Conservation (phyloP, 53 echinoderm and acorn worm species). For the Apostichopus leukothele region DNA sequence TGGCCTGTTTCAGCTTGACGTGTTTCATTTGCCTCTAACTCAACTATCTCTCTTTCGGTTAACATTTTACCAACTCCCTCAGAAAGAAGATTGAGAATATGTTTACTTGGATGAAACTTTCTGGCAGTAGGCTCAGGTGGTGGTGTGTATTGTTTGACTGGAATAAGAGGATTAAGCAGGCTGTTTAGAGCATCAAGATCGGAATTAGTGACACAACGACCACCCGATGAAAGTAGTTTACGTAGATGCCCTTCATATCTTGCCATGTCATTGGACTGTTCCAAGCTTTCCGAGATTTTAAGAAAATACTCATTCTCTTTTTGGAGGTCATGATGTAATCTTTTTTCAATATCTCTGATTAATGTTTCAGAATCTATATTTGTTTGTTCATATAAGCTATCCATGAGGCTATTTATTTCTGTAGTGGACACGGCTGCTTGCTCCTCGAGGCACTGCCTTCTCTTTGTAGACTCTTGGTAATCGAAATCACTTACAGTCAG, state of each 20-base stretch:
- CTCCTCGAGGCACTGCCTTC: background rate
- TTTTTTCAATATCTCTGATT: background rate
- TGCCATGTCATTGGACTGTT: background rate
- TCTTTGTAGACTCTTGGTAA: background rate
- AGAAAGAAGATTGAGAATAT: background rate
- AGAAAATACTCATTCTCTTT: background rate
- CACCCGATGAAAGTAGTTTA: background rate
- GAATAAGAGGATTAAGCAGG: background rate
- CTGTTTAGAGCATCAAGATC: background rate
- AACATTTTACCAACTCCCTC: constrained; percentile 11
- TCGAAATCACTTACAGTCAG: background rate
- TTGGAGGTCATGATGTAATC: background rate
- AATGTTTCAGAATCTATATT: background rate
- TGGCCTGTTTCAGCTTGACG: too few relatives aligned
- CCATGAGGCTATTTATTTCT: background rate
- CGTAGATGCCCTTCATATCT: background rate
- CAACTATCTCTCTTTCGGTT: background rate
- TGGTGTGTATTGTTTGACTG: too few relatives aligned
- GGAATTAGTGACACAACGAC: background rate
- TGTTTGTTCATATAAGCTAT: background rate
- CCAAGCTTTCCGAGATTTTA: background rate
- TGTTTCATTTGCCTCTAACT: background rate
- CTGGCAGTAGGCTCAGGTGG: background rate
- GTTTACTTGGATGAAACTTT: background rate
- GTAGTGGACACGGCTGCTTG: background rate